These are phyloP conservation scores for Peromyscus californicus DNA, from an alignment of 2,113 vertebrate genomes.

Conservation along the genomic window DNA sequence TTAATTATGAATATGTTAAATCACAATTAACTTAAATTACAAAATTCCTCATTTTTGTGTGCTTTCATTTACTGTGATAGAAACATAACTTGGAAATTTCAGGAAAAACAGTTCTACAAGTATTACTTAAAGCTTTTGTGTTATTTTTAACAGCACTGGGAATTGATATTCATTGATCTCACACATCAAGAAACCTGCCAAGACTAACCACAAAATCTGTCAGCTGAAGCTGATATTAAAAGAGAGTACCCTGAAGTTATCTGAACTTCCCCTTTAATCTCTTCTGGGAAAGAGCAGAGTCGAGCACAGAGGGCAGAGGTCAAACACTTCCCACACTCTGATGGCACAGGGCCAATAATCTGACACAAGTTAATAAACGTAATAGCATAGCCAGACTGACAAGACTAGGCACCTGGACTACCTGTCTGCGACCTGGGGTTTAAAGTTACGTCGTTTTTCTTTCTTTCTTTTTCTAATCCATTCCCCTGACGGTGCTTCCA, in stretches of 20 bases:
- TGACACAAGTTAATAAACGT: slow-evolving; percentile 18
- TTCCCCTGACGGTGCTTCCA: slow-evolving; percentile 41
- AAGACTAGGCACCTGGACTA: neutral
- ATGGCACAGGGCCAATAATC: neutral
- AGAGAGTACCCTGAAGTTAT: neutral
- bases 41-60: neutral
- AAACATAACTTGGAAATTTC: slow-evolving; percentile 55
- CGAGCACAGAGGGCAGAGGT: neutral
- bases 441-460: neutral
- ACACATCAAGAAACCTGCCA: slow-evolving; percentile 59
- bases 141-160: slow-evolving; percentile 45
- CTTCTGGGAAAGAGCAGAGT: neutral
- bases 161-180: slow-evolving; percentile 53
- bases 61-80: slow-evolving; percentile 17
- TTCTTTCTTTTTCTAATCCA: neutral
- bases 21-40: slow-evolving; percentile 2
- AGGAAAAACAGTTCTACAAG: neutral
- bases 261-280: slow-evolving; percentile 27
- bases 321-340: neutral
- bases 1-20: slow-evolving; percentile 17
- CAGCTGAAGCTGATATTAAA: slow-evolving; percentile 46
- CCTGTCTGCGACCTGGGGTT: neutral
- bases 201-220: slow-evolving; percentile 20
- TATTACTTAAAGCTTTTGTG: slow-evolving; percentile 33
- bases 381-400: neutral